These are phyloP conservation scores for Hermatobates lingyangjiaoensis DNA, from an alignment of 1,140 invertebrate species.

Conservation along the genomic window DNA sequence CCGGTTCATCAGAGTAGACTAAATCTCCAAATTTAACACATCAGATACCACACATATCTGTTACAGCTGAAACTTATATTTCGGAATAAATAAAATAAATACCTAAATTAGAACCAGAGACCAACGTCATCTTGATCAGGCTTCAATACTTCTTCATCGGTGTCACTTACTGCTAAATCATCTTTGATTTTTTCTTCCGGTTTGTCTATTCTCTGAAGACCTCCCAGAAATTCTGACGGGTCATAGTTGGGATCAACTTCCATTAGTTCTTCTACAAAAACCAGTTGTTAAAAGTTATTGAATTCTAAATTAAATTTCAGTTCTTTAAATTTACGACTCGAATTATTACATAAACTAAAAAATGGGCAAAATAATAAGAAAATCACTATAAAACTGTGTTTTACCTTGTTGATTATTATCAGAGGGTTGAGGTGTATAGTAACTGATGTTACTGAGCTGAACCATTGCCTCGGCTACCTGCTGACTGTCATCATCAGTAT, in stretches of 20 bases:
- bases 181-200: constrained; percentile 32
- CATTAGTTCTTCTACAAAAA: constrained; percentile 45
- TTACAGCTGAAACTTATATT: too few species aligned
- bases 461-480: constrained; percentile 71
- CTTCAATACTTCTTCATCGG: constrained; percentile 42
- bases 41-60: too few species aligned
- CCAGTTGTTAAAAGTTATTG: too few species aligned
- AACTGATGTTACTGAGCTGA: constrained; percentile 46
- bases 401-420: constrained; percentile 5
- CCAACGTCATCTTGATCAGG: constrained; percentile 27
- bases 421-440: constrained; percentile 25
- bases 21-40: too few species aligned
- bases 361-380: neutral
- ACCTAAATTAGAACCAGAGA: constrained; percentile 31
- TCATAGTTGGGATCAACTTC: constrained; percentile 72
- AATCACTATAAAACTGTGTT: neutral
- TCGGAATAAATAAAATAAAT: too few species aligned
- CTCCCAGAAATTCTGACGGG: constrained; percentile 61
- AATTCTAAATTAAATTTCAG: too few species aligned
- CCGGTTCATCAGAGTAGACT: too few species aligned
- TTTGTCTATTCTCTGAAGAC: constrained; percentile 27
- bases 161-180: constrained; percentile 60
- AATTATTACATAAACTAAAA: neutral
- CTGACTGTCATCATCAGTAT: constrained; percentile 49
- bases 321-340: too few species aligned